Base-by-base conservation (phyloP, 2,113 vertebrate genomes). In the Equus przewalskii region DNA sequence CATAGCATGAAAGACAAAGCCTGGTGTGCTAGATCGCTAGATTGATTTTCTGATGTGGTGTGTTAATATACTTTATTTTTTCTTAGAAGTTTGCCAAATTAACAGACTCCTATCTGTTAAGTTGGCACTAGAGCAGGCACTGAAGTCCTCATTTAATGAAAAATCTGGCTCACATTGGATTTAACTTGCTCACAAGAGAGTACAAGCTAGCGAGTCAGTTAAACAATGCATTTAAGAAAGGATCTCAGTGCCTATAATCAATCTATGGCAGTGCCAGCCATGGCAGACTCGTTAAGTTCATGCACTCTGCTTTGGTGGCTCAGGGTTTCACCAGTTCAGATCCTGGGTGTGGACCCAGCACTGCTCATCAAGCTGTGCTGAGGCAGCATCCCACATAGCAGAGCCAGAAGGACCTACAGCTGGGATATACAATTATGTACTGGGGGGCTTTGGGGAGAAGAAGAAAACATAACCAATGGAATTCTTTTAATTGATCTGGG, bases 101-200 rank as follows among this genome's bases (percentile, higher is more conserved):
- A 92, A 64, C 28, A 51, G 81, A 60, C 83, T 96, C 91, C 92
- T 90, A 60, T 18, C 64, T 73, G 54, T 1, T 24, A 92, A 96
- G 87, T 84, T 97, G 96, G 84, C 22, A 97, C 64, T 96, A 90
- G 85, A 82, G 41, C 33, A 97, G 81, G 75, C 84, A 89, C 67
- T 97, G 96, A 91, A 60, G 97, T 98, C 92, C 92, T 91, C 28
- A 72, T 16, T 67, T 70, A 33, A 80, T 3, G 36, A 64, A 62
- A 6, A 70, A 26, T 33, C 41, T 56, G 22, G 30, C 72, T 94
- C 7, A 86, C 13, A 86, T 19, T 86, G 30, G 24, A 79, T 70
- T 62, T 56, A 94, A 72, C 44, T 87, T 36, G 41, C 15, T 94
- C 30, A 82, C 41, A 54, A 85, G 46, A 79, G n/a, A 85, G 12